These are phyloP conservation scores for Acanthopleura granulata DNA, from an alignment of 2,888 invertebrate species.

Conservation along the genomic window DNA sequence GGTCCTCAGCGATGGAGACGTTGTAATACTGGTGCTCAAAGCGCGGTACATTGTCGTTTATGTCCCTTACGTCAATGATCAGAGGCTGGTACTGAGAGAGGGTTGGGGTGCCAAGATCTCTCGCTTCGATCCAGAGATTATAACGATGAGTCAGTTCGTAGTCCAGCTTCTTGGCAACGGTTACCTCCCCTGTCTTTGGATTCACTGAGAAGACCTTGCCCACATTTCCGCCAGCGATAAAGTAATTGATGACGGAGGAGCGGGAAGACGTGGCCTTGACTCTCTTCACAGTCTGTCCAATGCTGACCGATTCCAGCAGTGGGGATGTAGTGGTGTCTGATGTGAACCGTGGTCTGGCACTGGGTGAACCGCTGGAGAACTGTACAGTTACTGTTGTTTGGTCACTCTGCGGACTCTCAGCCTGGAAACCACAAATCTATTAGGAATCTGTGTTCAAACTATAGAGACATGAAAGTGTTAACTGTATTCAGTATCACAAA, in stretches of 20 bases:
- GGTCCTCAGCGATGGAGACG: constrained; percentile 84
- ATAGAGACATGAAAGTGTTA: too few species aligned
- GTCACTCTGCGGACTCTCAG: constrained; percentile 78
- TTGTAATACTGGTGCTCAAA: constrained; percentile 84
- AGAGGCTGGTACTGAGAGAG: constrained; percentile 68
- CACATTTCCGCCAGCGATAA: constrained; percentile 93
- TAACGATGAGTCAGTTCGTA: constrained; percentile 50
- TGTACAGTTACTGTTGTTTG: constrained; percentile 83
- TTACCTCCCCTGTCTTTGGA: constrained; percentile 41
- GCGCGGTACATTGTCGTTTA: constrained; percentile 91
- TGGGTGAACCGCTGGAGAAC: constrained; percentile 78
- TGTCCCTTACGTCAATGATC: constrained; percentile 90
- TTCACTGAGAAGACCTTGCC: constrained; percentile 74
- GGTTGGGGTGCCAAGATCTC: constrained; percentile 71
- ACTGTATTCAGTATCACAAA: too few species aligned
- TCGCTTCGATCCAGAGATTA: constrained; percentile 58
- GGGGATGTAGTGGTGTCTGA: constrained; percentile 68
- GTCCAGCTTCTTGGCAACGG: constrained; percentile 46
- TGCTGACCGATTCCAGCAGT: constrained; percentile 72
- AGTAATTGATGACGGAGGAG: constrained; percentile 76
- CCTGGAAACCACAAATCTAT: constrained; percentile 65
- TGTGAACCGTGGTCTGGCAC: constrained; percentile 83
- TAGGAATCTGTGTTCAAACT: neutral
- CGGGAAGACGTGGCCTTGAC: constrained; percentile 85
- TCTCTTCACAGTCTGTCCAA: constrained; percentile 77